A percentile compares a stretch with the other conserved stretches of the same genome.
Evolutionary conservation across 2,113 vertebrate genomes (phyloP).

Genomic region (Trematocara stigmaticum): DNA sequence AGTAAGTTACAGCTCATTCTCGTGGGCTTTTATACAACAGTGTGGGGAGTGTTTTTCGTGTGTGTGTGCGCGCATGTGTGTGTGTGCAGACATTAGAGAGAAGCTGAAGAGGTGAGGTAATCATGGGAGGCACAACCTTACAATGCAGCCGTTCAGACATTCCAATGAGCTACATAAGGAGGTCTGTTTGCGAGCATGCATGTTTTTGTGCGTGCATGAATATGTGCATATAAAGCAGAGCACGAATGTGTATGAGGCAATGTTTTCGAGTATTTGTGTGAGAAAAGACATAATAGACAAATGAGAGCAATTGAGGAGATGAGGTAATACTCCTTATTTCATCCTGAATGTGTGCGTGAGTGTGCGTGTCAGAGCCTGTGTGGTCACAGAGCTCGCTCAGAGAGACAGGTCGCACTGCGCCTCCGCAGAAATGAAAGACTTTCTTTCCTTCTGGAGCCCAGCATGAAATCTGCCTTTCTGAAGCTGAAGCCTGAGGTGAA

Average conservation of each 20-base stretch:
- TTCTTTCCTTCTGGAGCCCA: neutral
- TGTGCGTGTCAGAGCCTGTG: neutral
- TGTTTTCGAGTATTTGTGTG: slow-evolving; percentile 25
- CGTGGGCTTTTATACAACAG: slow-evolving; percentile 39
- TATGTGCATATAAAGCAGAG: slow-evolving; percentile 43
- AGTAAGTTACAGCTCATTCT: slow-evolving; percentile 48
- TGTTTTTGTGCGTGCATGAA: slow-evolving; percentile 20
- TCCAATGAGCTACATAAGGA: slow-evolving; percentile 57
- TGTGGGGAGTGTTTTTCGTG: neutral
- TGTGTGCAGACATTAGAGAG: neutral
- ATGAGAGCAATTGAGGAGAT: slow-evolving; percentile 42
- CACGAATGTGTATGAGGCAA: slow-evolving; percentile 9
- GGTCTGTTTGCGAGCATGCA: slow-evolving; percentile 49
- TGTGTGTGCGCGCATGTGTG: neutral
- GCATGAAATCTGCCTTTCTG: slow-evolving; percentile 1
- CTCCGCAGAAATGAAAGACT: neutral
- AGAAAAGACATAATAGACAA: slow-evolving; percentile 35
- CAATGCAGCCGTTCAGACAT: slow-evolving; percentile 61
- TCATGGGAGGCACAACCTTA: slow-evolving; percentile 52
- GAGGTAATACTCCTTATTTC: slow-evolving; percentile 56
- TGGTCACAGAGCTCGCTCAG: slow-evolving; percentile 14
- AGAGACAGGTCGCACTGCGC: neutral
- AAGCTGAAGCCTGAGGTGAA: neutral
- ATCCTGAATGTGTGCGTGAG: neutral
- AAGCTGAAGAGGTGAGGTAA: slow-evolving; percentile 67